Conservation (phyloP, 2,888 invertebrate species). For the Luffia ferchaultella region DNA sequence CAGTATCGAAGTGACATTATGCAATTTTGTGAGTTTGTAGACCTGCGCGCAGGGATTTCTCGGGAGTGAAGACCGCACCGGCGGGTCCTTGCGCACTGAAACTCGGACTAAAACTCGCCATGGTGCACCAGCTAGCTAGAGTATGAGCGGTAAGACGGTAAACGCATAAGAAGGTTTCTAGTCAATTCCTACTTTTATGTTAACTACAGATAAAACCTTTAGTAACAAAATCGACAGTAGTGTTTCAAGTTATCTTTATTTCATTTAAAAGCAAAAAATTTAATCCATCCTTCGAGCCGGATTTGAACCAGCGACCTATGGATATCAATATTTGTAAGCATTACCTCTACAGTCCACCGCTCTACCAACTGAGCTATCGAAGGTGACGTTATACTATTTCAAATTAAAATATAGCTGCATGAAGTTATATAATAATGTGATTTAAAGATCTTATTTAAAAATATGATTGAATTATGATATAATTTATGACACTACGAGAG, state of each 20-base stretch:
- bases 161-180: neutral
- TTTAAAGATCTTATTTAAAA: too few relatives aligned
- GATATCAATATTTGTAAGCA: conserved; percentile 24
- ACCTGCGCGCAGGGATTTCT: too few relatives aligned
- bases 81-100: too few relatives aligned
- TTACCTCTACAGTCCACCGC: conserved; percentile 23
- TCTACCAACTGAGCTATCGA: conserved; percentile 26
- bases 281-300: conserved; percentile 58
- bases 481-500: conserved; percentile 1
- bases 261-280: neutral
- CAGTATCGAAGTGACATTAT: too few relatives aligned
- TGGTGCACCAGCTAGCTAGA: too few relatives aligned
- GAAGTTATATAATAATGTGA: too few relatives aligned
- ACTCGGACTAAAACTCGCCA: too few relatives aligned
- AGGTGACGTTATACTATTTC: conserved; percentile 12
- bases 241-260: neutral
- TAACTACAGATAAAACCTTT: too few relatives aligned
- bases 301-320: conserved; percentile 69
- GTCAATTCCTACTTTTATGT: neutral
- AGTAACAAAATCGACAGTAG: too few relatives aligned
- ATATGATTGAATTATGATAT: conserved; percentile 3
- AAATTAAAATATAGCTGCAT: conserved; percentile 6
- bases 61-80: too few relatives aligned
- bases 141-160: too few relatives aligned
- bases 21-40: too few relatives aligned